Evolutionary conservation across 2,888 invertebrate species (phyloP).

Genomic region (Argynnis bischoffii): DNA sequence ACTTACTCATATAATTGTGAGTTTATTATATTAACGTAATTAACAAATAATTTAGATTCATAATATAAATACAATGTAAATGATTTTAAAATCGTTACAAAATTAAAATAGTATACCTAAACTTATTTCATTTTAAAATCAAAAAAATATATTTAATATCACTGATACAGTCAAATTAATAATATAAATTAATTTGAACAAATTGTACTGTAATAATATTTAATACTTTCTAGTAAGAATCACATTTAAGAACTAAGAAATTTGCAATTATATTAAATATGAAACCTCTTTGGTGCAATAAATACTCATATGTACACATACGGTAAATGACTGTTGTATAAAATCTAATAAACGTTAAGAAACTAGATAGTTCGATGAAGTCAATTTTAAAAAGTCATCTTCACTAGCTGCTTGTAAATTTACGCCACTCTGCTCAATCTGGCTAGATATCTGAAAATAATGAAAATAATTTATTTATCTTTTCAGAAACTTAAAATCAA

Average conservation of each 20-base stretch:
- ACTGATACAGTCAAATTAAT: too few relatives aligned
- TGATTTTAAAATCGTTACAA: too few relatives aligned
- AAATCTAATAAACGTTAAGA: background rate
- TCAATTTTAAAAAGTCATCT: background rate
- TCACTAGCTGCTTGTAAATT: background rate
- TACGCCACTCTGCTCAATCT: slow-evolving; percentile 12
- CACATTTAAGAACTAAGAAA: background rate
- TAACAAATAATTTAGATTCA: too few relatives aligned
- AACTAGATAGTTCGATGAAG: background rate
- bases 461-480: background rate
- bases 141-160: too few relatives aligned
- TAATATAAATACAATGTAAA: too few relatives aligned
- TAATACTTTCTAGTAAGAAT: background rate
- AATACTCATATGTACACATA: slow-evolving; percentile 16
- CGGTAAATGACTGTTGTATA: slow-evolving; percentile 5
- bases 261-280: slow-evolving; percentile 1
- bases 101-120: too few relatives aligned
- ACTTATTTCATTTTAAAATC: too few relatives aligned
- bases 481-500: slow-evolving; percentile 2
- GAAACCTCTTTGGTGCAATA: slow-evolving; percentile 12
- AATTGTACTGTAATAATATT: background rate
- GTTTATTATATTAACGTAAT: too few relatives aligned
- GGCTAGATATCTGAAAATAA: slow-evolving; percentile 12
- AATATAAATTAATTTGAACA: too few relatives aligned
- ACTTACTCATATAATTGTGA: too few relatives aligned